These are phyloP conservation scores for Egretta garzetta DNA, from an alignment of 2,113 vertebrate species.

Conservation along the genomic window DNA sequence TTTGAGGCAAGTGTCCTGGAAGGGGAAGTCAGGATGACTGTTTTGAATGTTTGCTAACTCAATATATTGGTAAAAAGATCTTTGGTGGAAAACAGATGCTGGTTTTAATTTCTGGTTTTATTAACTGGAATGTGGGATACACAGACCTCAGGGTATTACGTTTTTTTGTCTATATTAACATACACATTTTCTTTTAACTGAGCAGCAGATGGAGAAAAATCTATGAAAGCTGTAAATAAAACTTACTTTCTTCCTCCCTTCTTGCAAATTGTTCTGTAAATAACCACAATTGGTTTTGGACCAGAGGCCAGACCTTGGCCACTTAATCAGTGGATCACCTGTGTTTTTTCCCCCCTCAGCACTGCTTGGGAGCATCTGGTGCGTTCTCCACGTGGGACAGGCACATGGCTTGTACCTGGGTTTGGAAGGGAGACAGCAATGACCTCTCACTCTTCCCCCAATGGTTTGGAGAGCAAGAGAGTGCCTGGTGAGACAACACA, in stretches of 20 bases:
- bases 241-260: neutral
- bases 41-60: neutral
- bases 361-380: constrained; percentile 1
- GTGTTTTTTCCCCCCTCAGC: constrained; percentile 43
- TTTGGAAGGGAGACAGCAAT: neutral
- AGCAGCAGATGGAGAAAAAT: neutral
- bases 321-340: constrained; percentile 50
- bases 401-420: neutral
- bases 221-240: neutral
- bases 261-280: neutral
- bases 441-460: neutral
- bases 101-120: neutral
- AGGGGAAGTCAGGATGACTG: neutral
- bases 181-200: neutral
- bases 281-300: neutral
- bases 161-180: neutral
- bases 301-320: constrained; percentile 23
- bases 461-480: neutral
- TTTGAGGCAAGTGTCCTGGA: neutral
- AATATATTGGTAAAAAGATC: neutral
- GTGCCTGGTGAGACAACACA: neutral
- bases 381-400: neutral
- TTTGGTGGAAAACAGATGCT: neutral
- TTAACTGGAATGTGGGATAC: neutral
- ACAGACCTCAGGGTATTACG: neutral